Conservation (phyloP, 2,113 vertebrate species). For the Dryoscopus gambensis region DNA sequence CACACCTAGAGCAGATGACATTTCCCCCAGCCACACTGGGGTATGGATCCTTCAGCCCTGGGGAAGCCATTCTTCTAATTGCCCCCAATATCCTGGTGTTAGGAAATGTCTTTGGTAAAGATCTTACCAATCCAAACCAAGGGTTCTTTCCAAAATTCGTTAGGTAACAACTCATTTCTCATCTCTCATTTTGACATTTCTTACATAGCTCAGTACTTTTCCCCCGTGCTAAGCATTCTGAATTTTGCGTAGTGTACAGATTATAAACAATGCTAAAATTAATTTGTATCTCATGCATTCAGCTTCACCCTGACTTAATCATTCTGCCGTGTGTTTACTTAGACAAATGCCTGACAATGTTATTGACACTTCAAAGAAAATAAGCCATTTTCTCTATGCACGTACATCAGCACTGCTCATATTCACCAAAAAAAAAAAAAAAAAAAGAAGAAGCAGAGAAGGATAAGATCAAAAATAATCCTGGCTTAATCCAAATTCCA, state of each 20-base stretch:
- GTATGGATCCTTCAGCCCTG: neutral
- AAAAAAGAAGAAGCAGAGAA: neutral
- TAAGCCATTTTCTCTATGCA: constrained; percentile 14
- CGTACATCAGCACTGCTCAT: neutral
- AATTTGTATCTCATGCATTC: constrained; percentile 41
- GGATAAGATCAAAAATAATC: constrained; percentile 54
- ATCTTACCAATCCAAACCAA: neutral
- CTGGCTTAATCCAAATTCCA: constrained; percentile 47
- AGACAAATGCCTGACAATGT: constrained; percentile 53
- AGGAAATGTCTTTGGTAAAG: neutral
- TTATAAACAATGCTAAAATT: constrained; percentile 47
- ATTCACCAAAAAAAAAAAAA: neutral
- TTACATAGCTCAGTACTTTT: neutral
- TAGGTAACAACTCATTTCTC: neutral
- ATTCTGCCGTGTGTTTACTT: constrained; percentile 14
- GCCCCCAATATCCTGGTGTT: accelerated
- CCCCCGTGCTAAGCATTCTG: neutral
- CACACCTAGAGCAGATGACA: accelerated
- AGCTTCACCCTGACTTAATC: constrained; percentile 5
- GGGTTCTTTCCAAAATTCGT: neutral
- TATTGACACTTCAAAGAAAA: constrained; percentile 53
- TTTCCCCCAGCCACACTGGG: neutral
- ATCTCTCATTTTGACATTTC: neutral
- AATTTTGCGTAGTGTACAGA: neutral
- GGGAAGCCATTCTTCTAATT: neutral